phyloP scores from a whole-genome alignment of 2,113 vertebrate species.

The Pogona vitticeps region DNA sequence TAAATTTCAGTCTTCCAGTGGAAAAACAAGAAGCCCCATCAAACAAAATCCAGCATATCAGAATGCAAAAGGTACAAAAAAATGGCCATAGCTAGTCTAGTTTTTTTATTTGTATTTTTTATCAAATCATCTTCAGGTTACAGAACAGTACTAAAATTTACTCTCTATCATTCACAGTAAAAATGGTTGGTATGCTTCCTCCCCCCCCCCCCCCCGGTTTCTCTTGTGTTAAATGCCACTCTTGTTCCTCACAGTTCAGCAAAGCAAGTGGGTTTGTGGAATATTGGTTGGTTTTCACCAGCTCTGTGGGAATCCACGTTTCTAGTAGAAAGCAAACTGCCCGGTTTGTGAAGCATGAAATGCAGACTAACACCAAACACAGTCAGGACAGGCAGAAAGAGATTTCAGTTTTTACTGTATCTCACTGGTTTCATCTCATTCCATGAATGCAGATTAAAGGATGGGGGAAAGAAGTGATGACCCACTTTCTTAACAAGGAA shows the following conservation, averaged over 20 bases:
- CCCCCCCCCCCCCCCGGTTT: no score
- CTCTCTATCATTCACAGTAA: slow-evolving; percentile 43
- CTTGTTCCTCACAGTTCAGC: slow-evolving; percentile 61
- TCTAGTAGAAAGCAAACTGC: slow-evolving; percentile 22
- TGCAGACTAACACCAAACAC: slow-evolving; percentile 21
- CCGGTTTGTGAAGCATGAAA: slow-evolving; percentile 24
- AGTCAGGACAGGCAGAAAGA: slow-evolving; percentile 29
- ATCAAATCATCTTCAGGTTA: slow-evolving; percentile 5
- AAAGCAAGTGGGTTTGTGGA: slow-evolving; percentile 39
- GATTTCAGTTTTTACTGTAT: not conserved
- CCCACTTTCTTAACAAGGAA: not conserved
- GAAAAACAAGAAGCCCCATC: no score
- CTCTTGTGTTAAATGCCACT: slow-evolving; percentile 41
- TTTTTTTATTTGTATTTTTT: not conserved
- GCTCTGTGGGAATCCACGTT: not conserved
- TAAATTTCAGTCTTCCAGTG: not conserved
- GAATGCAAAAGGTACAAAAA: not conserved
- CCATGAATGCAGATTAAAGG: slow-evolving; percentile 8
- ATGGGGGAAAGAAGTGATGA: not conserved
- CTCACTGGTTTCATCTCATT: slow-evolving; percentile 34
- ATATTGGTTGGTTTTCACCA: slow-evolving; percentile 19
- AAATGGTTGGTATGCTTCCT: slow-evolving; percentile 24
- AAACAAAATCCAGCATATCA: not conserved
- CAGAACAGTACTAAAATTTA: not conserved
- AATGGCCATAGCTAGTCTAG: not conserved